phyloP scores from a whole-genome alignment of 2,888 invertebrate genomes.

The Lutraria lutraria region DNA sequence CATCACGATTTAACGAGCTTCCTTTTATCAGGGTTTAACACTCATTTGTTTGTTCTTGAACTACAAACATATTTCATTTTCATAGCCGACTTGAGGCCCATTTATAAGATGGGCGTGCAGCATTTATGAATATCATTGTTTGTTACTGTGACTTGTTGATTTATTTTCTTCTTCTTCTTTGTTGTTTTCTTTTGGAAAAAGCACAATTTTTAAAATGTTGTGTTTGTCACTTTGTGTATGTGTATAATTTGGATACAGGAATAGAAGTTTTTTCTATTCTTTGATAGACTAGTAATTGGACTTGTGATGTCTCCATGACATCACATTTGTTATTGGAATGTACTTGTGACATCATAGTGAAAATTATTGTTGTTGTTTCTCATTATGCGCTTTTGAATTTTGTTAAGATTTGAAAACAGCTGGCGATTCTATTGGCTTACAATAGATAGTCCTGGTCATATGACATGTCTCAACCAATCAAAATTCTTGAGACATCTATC shows the following conservation, averaged over 20 bases:
- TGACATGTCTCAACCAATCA: slow-evolving; percentile 1
- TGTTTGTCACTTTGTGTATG: too few species aligned
- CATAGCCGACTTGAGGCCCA: neutral
- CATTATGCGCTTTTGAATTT: neutral
- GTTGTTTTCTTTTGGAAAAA: neutral
- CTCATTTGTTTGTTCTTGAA: neutral
- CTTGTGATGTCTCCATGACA: neutral
- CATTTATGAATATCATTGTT: slow-evolving; percentile 11
- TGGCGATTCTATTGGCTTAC: neutral
- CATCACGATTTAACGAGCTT: neutral
- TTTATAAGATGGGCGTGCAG: neutral
- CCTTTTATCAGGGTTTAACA: neutral
- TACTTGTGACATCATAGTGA: slow-evolving; percentile 8
- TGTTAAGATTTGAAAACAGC: neutral
- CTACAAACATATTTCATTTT: slow-evolving; percentile 6
- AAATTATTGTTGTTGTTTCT: neutral
- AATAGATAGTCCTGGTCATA: neutral
- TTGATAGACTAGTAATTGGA: slow-evolving; percentile 10
- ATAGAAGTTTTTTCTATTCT: slow-evolving; percentile 7
- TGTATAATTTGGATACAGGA: neutral
- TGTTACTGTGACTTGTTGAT: neutral
- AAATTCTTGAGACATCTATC: neutral
- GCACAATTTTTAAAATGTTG: neutral
- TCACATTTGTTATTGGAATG: slow-evolving; percentile 13
- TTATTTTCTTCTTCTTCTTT: neutral